Base-by-base conservation (phyloP, 1,140 invertebrate genomes). In the Andrena cerasifolii region DNA sequence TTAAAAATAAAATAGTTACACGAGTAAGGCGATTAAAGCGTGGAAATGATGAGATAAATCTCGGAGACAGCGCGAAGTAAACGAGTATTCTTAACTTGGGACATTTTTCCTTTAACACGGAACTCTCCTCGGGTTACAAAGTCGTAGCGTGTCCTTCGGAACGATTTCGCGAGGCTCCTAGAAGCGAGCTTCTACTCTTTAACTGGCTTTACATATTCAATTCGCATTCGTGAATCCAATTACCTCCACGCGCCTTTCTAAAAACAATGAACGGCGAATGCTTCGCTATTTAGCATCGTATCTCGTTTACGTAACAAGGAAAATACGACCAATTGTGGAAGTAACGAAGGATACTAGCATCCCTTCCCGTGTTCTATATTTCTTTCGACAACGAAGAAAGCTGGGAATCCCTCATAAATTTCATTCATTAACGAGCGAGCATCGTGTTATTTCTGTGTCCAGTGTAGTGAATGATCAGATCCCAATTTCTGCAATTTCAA, bases 141-240 rank as follows among this genome's bases (percentile, higher is more conserved):
- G 33, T 40, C 53, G 33, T 28, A 8, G 33, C 24, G 21, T 63
- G 33, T 49, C 56, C 28, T 33, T 14, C 14, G 16, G 28, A 61
- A 72, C 54, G 56, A 47, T 49, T 24, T 49, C 40, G 26, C 40
- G 67, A 47, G 24, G 36, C n/a, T 71, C 53, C 47, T 21, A 4
- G 14, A 6, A 59, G 26, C 36, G 12, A 53, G 54, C 54, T 45
- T 47, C 43, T 33, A 40, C 26, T 61, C 40, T 54, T 72, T 49
- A 72, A 72, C 28, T 24, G 31, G 56, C 40, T 72, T 72, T 72
- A 49, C 40, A 59, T 72, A 72, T 61, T 61, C 56, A 61, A 72
- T 72, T 72, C 56, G 54, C 58, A 75, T 82, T 80, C 56, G 67
- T 63, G 71, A 80, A 82, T 82, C 74, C 78, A 80, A 80, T 82